A percentile compares a stretch with the other conserved stretches of the same genome.
Conservation (phyloP, 2,888 invertebrate species). For the Apotomis betuletana region DNA sequence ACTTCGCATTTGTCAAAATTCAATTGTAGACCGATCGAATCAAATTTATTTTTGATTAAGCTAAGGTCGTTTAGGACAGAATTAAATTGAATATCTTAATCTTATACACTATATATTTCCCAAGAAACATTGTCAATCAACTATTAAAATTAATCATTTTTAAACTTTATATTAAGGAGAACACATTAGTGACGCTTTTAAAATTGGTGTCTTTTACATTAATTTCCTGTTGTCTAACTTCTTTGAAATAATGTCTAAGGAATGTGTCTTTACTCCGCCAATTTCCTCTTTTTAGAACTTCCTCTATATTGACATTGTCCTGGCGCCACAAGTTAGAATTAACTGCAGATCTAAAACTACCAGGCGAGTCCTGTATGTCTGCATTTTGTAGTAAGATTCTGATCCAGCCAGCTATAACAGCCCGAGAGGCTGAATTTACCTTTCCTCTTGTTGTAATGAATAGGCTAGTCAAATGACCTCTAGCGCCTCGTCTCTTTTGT, state of each 20-base stretch:
- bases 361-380: not conserved
- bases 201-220: not conserved
- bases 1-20: too few relatives aligned
- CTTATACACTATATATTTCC: not conserved
- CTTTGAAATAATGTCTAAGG: not conserved
- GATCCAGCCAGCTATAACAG: not conserved
- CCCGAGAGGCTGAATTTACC: not conserved
- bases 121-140: too few relatives aligned
- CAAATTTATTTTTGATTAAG: too few relatives aligned
- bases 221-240: not conserved
- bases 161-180: not conserved
- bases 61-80: too few relatives aligned
- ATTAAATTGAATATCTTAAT: not conserved
- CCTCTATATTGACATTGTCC: not conserved
- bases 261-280: not conserved
- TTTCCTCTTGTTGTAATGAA: not conserved
- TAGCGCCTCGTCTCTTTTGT: not conserved
- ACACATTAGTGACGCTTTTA: not conserved
- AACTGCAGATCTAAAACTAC: not conserved
- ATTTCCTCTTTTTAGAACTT: conserved; percentile 1
- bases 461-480: not conserved
- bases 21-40: too few relatives aligned
- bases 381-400: not conserved
- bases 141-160: not conserved
- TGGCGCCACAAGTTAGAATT: not conserved